Evolutionary conservation across 2,797 vertebrate genomes (phyloP).

Genomic region (Austrolebias charrua): DNA sequence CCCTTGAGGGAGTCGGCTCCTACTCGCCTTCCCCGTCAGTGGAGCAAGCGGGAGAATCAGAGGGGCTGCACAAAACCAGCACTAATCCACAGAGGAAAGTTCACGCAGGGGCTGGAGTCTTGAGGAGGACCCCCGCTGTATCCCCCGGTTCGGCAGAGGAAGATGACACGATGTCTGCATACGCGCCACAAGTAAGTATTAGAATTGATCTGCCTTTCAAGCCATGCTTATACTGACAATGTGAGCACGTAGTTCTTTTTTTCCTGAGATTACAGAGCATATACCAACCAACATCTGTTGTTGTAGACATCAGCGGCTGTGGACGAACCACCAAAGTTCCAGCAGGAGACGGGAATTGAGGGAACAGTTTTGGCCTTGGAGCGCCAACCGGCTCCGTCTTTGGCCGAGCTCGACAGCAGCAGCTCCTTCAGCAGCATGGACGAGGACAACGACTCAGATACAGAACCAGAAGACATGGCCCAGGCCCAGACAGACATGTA

Average conservation of each 20-base stretch:
- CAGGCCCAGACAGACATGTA: conserved; percentile 14
- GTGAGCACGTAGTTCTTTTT: too few relatives aligned
- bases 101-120: conserved; percentile 66
- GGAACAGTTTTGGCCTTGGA: conserved; percentile 74
- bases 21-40: conserved; percentile 65
- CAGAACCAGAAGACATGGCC: conserved; percentile 55
- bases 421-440: conserved; percentile 91
- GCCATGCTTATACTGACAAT: too few relatives aligned
- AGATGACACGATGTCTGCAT: conserved; percentile 72
- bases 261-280: too few relatives aligned
- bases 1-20: conserved; percentile 78
- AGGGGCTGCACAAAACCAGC: conserved; percentile 56
- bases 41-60: conserved; percentile 51
- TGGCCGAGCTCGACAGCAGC: conserved; percentile 86
- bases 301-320: conserved; percentile 43
- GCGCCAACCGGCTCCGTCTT: conserved; percentile 76
- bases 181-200: conserved; percentile 56
- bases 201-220: too few relatives aligned
- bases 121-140: conserved; percentile 78
- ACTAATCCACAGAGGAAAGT: conserved; percentile 64
- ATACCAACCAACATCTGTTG: background rate
- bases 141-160: conserved; percentile 79
- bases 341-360: conserved; percentile 52
- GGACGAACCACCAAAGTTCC: conserved; percentile 32
- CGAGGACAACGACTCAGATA: conserved; percentile 72